These are phyloP conservation scores for Ceratosolen fusciceps DNA, from an alignment of 1,140 invertebrate species.

Conservation along the genomic window DNA sequence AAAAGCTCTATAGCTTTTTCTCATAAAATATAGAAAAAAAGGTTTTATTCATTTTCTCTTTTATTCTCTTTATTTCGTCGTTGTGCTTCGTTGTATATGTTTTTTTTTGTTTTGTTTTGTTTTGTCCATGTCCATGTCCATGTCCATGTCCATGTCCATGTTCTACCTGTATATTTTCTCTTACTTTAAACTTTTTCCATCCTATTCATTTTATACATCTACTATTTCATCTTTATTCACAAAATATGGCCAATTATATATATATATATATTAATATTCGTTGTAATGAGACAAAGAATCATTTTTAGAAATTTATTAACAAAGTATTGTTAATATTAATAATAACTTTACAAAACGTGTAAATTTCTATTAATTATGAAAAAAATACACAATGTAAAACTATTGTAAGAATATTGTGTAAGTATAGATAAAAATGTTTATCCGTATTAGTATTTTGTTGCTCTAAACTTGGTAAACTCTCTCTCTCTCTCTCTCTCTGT, in stretches of 20 bases:
- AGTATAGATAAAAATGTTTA: neutral
- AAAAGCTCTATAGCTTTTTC: constrained; percentile 4
- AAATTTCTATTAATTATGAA: no score
- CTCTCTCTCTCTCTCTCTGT: neutral
- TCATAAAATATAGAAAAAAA: constrained; percentile 9
- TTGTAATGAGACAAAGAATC: no score
- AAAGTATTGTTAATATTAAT: no score
- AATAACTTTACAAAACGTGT: no score
- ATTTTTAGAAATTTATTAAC: no score
- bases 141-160: no score
- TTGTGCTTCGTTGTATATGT: no score
- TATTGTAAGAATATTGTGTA: no score
- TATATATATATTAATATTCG: no score
- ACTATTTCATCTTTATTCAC: neutral
- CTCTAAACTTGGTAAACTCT: neutral
- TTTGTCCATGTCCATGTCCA: no score
- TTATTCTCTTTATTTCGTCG: neutral
- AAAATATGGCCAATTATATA: neutral
- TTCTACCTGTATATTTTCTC: neutral
- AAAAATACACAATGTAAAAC: no score
- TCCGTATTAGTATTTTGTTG: no score
- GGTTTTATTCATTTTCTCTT: constrained; percentile 19
- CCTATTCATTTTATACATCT: neutral
- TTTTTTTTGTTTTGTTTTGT: neutral
- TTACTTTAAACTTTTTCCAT: neutral